Evolutionary conservation across 2,888 invertebrate genomes (phyloP), one percentile per base, ranked within the genome.

Genomic region (Stegophylla sp.): DNA sequence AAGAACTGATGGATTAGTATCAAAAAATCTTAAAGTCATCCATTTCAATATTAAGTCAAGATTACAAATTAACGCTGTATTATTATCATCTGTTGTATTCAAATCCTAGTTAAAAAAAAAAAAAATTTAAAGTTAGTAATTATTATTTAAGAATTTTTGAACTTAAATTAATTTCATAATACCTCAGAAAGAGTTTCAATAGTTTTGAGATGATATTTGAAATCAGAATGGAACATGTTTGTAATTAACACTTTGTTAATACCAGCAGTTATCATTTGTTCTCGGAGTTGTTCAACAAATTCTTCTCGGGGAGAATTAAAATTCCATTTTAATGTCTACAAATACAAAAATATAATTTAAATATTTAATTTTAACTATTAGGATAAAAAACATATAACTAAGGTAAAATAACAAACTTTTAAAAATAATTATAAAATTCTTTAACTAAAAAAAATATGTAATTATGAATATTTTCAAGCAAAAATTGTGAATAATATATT

Each of bases 1-100:
- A 82, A 98, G 90, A 53, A 98, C 98, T 20, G 97, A 96, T 13
- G 98, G 98, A 88, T 99, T 99, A 34, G 98, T 99, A 88, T 99
- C 98, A 86, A 97, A 98, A 88, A 99, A 99, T 82, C 98, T 89
- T 67, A 99, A 88, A 0, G 98, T 97, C 84, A 97, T 87, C 98
- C 98, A 99, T 86, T 97, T 97, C 66, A 99, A 90, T 79, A 99
- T 93, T 83, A 99, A 88, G 88, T 99, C 99, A 83, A 97, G 89
- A 88, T 98, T 98, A 26, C 93, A 91, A 84, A 95, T 91, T 61
- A 97, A 89, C 0, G 95, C 93, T 84, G 92, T 90, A 59, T 91
- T 91, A 85, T 94, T 93, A n/a, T 90, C 91, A 59, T 81, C 72
- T 26, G 81, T 17, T 56, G 64, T 51, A 20, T 20, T 45, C 23